phyloP scores from a whole-genome alignment of 2,113 vertebrate genomes.

The Sciurus niger region DNA sequence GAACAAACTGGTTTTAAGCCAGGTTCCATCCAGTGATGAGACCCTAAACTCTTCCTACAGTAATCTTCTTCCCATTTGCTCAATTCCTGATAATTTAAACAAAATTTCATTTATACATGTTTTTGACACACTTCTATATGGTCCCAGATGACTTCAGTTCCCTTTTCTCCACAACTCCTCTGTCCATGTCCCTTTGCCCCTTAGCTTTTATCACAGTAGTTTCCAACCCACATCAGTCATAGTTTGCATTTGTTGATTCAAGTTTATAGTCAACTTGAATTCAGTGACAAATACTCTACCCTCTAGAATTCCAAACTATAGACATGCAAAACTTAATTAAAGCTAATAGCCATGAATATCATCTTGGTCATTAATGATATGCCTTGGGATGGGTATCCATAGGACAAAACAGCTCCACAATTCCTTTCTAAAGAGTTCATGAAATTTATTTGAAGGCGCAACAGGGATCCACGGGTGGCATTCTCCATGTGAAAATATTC shows the following conservation, averaged over 20 bases:
- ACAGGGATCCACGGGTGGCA: not conserved
- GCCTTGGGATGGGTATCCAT: not conserved
- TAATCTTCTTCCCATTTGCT: not conserved
- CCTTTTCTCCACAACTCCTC: not conserved
- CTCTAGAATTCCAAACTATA: not conserved
- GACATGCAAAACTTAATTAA: not conserved
- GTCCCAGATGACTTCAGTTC: not conserved
- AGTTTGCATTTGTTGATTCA: not conserved
- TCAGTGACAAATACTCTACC: not conserved
- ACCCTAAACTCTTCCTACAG: not conserved
- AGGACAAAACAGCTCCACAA: not conserved
- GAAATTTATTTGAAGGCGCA: conserved; percentile 31
- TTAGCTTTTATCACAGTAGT: not conserved
- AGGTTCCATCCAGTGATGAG: not conserved
- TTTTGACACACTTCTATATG: not conserved
- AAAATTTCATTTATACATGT: not conserved
- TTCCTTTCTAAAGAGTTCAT: conserved; percentile 46
- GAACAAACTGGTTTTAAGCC: not conserved
- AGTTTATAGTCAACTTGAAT: conserved; percentile 16
- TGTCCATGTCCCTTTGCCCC: not conserved
- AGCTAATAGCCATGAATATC: conserved; percentile 24
- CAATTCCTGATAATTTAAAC: not conserved
- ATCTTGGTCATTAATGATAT: conserved; percentile 14
- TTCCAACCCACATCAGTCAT: not conserved
- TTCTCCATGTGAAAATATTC: not conserved